Percentiles rank a stretch among this genome's conserved stretches.
Conservation (phyloP, 2,113 vertebrate species). For the Ptilorrhoa leucosticta region DNA sequence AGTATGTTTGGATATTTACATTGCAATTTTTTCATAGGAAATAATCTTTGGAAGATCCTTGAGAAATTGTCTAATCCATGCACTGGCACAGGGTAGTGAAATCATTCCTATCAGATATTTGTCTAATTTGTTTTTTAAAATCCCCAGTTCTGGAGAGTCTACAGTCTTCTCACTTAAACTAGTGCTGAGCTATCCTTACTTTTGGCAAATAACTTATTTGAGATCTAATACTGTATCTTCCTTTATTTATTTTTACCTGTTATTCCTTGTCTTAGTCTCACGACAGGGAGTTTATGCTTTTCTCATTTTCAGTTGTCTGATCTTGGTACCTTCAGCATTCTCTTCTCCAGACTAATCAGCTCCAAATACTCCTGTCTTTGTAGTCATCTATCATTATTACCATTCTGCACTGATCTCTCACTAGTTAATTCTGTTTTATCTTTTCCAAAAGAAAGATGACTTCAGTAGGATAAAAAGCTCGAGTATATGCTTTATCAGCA, state of each 20-base stretch:
- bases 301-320: background rate
- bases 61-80: background rate
- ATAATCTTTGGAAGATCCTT: background rate
- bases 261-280: background rate
- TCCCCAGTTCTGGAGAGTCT: background rate
- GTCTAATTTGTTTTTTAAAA: background rate
- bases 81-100: background rate
- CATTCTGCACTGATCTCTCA: background rate
- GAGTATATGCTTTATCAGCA: background rate
- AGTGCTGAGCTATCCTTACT: background rate
- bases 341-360: background rate
- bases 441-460: background rate
- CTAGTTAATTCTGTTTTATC: slow-evolving; percentile 2
- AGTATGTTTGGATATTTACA: background rate
- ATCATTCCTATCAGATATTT: background rate
- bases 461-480: background rate
- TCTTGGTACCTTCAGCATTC: background rate
- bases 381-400: background rate
- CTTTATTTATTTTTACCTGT: background rate
- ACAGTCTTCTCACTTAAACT: background rate
- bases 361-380: background rate
- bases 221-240: background rate
- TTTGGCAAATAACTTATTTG: background rate
- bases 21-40: background rate
- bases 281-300: background rate